Conservation (phyloP, 2,888 invertebrate genomes). For the Tortrix viridana region DNA sequence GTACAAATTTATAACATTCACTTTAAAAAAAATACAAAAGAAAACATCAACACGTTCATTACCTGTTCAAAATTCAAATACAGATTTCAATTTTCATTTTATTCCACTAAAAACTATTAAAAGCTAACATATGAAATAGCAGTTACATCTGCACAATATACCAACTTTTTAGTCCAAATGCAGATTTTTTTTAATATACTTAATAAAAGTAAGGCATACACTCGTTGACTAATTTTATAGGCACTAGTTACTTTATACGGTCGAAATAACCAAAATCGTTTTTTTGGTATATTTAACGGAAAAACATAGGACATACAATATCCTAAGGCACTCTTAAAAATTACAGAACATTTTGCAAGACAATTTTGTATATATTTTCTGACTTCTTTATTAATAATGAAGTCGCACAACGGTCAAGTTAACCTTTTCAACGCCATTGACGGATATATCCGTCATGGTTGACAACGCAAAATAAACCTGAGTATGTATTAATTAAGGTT, state of each 20-base stretch:
- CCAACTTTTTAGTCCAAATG: slow-evolving; percentile 11
- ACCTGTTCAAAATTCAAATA: slow-evolving; percentile 16
- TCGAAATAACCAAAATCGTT: slow-evolving; percentile 41
- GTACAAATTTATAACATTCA: slow-evolving; percentile 32
- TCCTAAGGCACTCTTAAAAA: slow-evolving; percentile 46
- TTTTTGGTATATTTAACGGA: slow-evolving; percentile 16
- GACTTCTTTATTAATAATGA: too few species aligned
- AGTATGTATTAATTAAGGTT: too few species aligned
- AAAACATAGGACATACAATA: slow-evolving; percentile 36
- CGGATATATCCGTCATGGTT: too few species aligned
- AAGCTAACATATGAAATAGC: slow-evolving; percentile 29
- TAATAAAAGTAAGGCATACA: slow-evolving; percentile 52
- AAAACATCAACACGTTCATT: slow-evolving; percentile 23
- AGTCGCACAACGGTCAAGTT: too few species aligned
- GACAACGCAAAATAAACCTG: too few species aligned
- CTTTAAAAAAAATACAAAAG: slow-evolving; percentile 21
- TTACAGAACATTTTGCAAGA: neutral
- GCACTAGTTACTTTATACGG: slow-evolving; percentile 46
- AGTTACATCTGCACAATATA: slow-evolving; percentile 17
- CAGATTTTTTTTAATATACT: slow-evolving; percentile 25
- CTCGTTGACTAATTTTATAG: slow-evolving; percentile 51
- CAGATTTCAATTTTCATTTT: slow-evolving; percentile 22
- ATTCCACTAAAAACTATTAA: slow-evolving; percentile 17
- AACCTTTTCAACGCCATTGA: too few species aligned
- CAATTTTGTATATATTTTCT: neutral